phyloP scores from a whole-genome alignment of 2,113 vertebrate genomes.

The Passer montanus region DNA sequence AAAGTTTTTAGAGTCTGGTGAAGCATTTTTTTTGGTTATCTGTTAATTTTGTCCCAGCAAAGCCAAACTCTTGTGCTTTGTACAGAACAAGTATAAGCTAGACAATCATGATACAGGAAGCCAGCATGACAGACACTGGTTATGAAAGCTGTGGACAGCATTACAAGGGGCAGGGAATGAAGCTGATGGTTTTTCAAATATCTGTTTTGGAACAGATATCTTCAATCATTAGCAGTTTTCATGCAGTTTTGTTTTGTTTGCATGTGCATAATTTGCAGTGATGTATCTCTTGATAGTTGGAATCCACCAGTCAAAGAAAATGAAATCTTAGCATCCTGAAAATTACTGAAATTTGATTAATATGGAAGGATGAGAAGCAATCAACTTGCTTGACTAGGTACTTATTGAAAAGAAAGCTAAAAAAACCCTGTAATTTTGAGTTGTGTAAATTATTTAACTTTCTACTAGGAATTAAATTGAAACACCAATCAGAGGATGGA shows the following conservation, averaged over 20 bases:
- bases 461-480: constrained; percentile 23
- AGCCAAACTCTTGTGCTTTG: neutral
- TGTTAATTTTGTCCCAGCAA: neutral
- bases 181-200: neutral
- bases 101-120: neutral
- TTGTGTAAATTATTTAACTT: constrained; percentile 20
- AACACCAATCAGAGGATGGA: neutral
- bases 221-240: neutral
- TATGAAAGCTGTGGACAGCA: neutral
- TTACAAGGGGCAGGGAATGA: neutral
- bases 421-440: neutral
- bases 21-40: neutral
- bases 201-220: neutral
- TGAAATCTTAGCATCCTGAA: neutral
- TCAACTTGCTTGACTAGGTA: neutral
- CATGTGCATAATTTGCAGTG: neutral
- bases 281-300: neutral
- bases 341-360: neutral
- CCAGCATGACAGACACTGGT: neutral
- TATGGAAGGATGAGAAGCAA: neutral
- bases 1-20: neutral
- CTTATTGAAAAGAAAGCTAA: neutral
- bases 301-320: constrained; percentile 4
- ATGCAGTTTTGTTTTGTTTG: neutral
- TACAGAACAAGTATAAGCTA: neutral